Evolutionary conservation across 2,888 invertebrate species (phyloP).

Genomic region (Megalurothrips usitatus): DNA sequence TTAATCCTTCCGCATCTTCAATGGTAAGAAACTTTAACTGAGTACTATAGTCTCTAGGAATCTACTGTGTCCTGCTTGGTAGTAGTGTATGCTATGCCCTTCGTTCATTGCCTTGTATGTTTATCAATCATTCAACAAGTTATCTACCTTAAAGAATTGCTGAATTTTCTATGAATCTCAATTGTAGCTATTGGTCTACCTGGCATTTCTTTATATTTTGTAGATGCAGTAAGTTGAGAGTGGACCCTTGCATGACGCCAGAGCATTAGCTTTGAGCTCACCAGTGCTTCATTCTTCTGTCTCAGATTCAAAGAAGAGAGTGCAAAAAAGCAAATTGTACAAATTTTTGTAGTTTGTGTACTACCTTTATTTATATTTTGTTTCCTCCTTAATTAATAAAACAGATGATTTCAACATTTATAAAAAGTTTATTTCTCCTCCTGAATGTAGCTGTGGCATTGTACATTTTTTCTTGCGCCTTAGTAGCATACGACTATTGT

Average conservation of each 20-base stretch:
- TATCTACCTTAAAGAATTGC: neutral
- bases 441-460: neutral
- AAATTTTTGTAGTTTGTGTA: neutral
- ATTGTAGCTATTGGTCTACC: neutral
- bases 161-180: neutral
- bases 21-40: neutral
- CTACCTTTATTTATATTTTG: neutral
- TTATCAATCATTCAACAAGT: neutral
- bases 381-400: neutral
- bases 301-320: too few species aligned
- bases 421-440: neutral
- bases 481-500: neutral
- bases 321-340: neutral
- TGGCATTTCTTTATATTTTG: neutral
- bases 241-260: neutral
- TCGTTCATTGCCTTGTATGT: neutral
- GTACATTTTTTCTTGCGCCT: neutral
- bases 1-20: neutral
- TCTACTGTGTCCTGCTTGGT: neutral
- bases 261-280: neutral
- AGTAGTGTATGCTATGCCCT: too few species aligned
- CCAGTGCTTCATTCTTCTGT: neutral
- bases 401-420: neutral
- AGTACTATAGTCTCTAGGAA: neutral
- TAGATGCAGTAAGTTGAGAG: neutral